Percentiles rank a stretch among this genome's conserved stretches.
Evolutionary conservation across 2,888 invertebrate genomes (phyloP).

Genomic region (Campaea margaritaria): DNA sequence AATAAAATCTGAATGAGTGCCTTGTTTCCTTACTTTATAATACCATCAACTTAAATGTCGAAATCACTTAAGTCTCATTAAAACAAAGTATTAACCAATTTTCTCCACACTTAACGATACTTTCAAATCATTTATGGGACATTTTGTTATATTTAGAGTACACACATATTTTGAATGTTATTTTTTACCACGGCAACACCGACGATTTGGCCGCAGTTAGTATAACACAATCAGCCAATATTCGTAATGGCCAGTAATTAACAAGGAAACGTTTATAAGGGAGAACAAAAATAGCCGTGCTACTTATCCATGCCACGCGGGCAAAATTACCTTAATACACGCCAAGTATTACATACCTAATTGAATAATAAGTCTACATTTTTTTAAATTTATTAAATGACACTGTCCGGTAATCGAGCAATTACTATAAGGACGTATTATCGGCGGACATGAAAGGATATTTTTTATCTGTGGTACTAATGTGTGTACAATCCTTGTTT

Average conservation of each 20-base stretch:
- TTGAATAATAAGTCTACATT: conserved; percentile 53
- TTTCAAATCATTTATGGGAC: not conserved
- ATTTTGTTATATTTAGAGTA: not conserved
- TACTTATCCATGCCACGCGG: conserved; percentile 47
- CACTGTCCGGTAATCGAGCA: not conserved
- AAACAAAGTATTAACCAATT: not conserved
- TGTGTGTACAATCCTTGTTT: no score
- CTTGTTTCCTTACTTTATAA: not conserved
- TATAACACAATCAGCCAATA: conserved; percentile 35
- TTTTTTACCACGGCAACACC: conserved; percentile 4
- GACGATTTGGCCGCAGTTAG: conserved; percentile 26
- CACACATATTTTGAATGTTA: not conserved
- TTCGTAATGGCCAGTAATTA: conserved; percentile 35
- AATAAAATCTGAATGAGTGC: no score
- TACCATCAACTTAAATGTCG: not conserved
- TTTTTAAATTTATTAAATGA: conserved; percentile 1
- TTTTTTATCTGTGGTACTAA: not conserved
- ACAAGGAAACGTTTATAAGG: not conserved
- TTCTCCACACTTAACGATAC: not conserved
- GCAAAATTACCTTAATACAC: conserved; percentile 51
- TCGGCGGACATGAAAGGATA: not conserved
- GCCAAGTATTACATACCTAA: no score
- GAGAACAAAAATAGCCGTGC: not conserved
- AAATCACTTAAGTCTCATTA: not conserved
- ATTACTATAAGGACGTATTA: not conserved